phyloP scores from a whole-genome alignment of 2,888 invertebrate genomes.

The Stenotaenia linearis region DNA sequence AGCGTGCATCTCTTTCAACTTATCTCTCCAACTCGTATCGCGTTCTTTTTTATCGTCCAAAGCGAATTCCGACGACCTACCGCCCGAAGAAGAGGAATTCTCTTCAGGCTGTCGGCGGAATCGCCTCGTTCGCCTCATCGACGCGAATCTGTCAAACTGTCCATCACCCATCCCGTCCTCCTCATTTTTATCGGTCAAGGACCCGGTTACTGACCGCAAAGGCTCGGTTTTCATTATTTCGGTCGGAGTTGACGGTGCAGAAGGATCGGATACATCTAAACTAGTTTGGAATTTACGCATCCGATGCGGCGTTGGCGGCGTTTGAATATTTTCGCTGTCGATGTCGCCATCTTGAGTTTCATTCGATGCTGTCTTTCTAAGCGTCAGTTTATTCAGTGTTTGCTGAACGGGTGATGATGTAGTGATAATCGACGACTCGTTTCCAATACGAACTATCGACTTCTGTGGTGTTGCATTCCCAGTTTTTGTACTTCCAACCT shows the following conservation, averaged over 20 bases:
- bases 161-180: slow-evolving; percentile 55
- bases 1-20: not conserved
- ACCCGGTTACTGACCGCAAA: slow-evolving; percentile 32
- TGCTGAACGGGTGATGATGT: not conserved
- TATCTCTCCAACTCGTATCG: not conserved
- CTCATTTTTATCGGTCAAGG: slow-evolving; percentile 30
- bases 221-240: slow-evolving; percentile 36
- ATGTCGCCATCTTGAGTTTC: slow-evolving; percentile 30
- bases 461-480: not conserved
- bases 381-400: not conserved
- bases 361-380: not conserved
- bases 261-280: slow-evolving; percentile 27
- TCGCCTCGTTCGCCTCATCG: slow-evolving; percentile 71
- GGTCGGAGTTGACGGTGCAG: slow-evolving; percentile 29
- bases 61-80: not conserved
- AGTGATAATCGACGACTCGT: not conserved
- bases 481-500: not conserved
- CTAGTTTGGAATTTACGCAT: slow-evolving; percentile 36
- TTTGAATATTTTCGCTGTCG: slow-evolving; percentile 85
- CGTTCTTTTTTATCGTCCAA: not conserved
- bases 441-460: not conserved
- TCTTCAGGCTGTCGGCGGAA: slow-evolving; percentile 66
- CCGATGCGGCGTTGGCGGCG: slow-evolving; percentile 73
- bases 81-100: not conserved
- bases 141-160: slow-evolving; percentile 77